Conservation (phyloP, 2,888 invertebrate species). For the Leptopilina myrica region DNA sequence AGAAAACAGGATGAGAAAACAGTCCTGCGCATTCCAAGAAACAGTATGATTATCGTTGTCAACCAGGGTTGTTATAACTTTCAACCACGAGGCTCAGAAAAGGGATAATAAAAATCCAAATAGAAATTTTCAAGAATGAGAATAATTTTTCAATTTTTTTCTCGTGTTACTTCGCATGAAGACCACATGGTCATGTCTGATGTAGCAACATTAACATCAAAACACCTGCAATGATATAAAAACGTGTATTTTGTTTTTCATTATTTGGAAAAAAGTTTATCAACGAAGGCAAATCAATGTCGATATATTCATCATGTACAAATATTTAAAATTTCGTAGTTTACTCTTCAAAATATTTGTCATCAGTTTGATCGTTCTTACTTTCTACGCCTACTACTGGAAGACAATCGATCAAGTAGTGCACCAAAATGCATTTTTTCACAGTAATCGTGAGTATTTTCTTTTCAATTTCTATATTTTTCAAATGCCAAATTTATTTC, state of each 20-base stretch:
- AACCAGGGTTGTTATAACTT: constrained; percentile 4
- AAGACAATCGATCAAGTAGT: constrained; percentile 66
- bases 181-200: constrained; percentile 2
- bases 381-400: constrained; percentile 72
- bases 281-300: neutral
- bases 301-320: constrained; percentile 45
- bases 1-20: constrained; percentile 6
- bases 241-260: neutral
- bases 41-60: constrained; percentile 6
- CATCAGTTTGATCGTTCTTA: constrained; percentile 68
- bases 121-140: constrained; percentile 9
- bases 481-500: neutral
- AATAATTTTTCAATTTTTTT: neutral
- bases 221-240: neutral
- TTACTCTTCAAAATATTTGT: constrained; percentile 69
- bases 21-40: constrained; percentile 24
- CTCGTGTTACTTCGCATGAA: neutral
- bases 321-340: constrained; percentile 69
- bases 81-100: constrained; percentile 4
- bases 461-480: neutral
- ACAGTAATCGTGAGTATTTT: constrained; percentile 63
- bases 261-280: neutral
- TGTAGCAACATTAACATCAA: neutral
- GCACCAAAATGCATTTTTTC: constrained; percentile 60
- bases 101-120: constrained; percentile 14